Evolutionary conservation across 2,888 invertebrate genomes (phyloP).

Genomic region (Caenorhabditis sp.): DNA sequence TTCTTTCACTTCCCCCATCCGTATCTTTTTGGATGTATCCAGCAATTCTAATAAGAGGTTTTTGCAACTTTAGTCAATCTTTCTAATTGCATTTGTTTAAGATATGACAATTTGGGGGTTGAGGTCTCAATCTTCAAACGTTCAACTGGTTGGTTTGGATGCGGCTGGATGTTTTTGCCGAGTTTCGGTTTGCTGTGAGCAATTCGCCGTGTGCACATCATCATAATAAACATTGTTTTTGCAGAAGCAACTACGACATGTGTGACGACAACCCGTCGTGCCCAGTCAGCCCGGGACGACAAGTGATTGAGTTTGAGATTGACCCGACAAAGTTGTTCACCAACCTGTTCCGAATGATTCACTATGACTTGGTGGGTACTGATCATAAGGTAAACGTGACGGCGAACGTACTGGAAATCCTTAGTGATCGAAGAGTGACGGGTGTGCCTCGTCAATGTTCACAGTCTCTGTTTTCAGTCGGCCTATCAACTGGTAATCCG

Average conservation of each 20-base stretch:
- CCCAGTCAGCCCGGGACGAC: constrained; percentile 67
- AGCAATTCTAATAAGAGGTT: constrained; percentile 70
- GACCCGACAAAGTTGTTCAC: constrained; percentile 70
- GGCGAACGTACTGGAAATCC: constrained; percentile 3
- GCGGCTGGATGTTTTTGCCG: constrained; percentile 76
- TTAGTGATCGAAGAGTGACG: too few species aligned
- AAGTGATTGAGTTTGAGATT: constrained; percentile 73
- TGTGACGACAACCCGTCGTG: constrained; percentile 70
- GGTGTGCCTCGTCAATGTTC: too few species aligned
- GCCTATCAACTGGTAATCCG: constrained; percentile 73
- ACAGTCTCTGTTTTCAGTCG: constrained; percentile 56
- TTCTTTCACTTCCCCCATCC: constrained; percentile 66
- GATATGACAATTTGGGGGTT: constrained; percentile 73
- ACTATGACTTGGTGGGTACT: constrained; percentile 64
- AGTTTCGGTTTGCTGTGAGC: constrained; percentile 73
- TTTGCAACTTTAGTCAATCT: too few species aligned
- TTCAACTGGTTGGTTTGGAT: constrained; percentile 75
- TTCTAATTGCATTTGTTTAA: too few species aligned
- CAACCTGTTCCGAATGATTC: constrained; percentile 71
- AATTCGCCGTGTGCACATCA: neutral
- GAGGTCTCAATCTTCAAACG: constrained; percentile 74
- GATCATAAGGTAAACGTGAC: constrained; percentile 38
- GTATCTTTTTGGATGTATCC: constrained; percentile 75
- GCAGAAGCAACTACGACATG: constrained; percentile 67
- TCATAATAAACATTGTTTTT: neutral